A percentile compares a stretch with the other conserved stretches of the same genome.
Conservation (phyloP, 2,888 invertebrate genomes). For the Rhagophthalmus giganteus region DNA sequence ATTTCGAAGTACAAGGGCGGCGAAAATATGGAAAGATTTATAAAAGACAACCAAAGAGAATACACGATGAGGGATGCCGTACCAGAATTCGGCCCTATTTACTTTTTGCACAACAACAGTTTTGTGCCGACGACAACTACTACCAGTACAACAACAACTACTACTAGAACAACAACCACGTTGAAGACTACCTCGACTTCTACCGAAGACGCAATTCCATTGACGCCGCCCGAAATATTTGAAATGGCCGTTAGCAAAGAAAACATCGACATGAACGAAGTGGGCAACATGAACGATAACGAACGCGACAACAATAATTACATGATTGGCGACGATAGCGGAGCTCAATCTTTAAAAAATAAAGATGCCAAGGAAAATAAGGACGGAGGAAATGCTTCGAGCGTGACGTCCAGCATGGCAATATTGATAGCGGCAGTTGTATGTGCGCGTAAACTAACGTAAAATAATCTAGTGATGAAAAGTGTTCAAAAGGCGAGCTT, state of each 20-base stretch:
- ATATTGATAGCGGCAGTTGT: slow-evolving; percentile 11
- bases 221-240: slow-evolving; percentile 51
- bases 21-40: slow-evolving; percentile 61
- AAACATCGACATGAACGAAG: slow-evolving; percentile 21
- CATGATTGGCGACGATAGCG: slow-evolving; percentile 49
- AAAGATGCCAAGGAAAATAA: slow-evolving; percentile 39
- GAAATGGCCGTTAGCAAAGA: slow-evolving; percentile 35
- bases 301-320: slow-evolving; percentile 53
- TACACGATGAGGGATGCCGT: slow-evolving; percentile 69
- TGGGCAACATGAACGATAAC: slow-evolving; percentile 18
- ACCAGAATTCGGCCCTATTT: slow-evolving; percentile 74
- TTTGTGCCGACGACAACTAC: slow-evolving; percentile 78
- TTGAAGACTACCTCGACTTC: slow-evolving; percentile 65
- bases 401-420: slow-evolving; percentile 16
- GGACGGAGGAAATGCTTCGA: slow-evolving; percentile 5
- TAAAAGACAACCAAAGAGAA: slow-evolving; percentile 68
- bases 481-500: slow-evolving; percentile 19
- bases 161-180: slow-evolving; percentile 56
- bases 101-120: slow-evolving; percentile 74
- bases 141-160: slow-evolving; percentile 59
- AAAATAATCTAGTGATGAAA: slow-evolving; percentile 10
- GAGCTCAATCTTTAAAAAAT: slow-evolving; percentile 51
- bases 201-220: slow-evolving; percentile 57
- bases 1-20: slow-evolving; percentile 70
- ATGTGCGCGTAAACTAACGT: slow-evolving; percentile 24